Percentiles rank a stretch among this genome's conserved stretches.
phyloP scores from a whole-genome alignment of 2,888 invertebrate species.

The Synergus umbraculus region DNA sequence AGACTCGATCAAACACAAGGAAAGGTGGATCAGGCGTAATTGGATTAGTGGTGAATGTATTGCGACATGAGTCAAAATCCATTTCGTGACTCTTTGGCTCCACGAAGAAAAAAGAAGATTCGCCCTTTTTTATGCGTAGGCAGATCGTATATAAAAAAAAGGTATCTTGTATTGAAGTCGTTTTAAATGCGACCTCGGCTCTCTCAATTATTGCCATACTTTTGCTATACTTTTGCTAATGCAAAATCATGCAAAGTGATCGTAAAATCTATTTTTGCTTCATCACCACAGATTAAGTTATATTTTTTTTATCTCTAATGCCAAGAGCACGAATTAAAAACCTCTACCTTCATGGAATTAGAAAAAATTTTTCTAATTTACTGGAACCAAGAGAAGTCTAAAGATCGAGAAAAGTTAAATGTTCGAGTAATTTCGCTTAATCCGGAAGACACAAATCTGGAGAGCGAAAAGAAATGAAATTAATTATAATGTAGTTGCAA shows the following conservation, averaged over 20 bases:
- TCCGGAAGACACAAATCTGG: background rate
- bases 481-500: background rate
- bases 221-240: background rate
- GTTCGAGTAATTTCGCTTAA: too few relatives aligned
- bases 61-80: conserved; percentile 10
- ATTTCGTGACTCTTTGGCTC: background rate
- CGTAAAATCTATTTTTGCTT: conserved; percentile 4
- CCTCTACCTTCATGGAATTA: too few relatives aligned
- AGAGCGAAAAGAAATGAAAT: background rate
- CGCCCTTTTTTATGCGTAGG: conserved; percentile 18
- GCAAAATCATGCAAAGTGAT: background rate
- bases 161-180: conserved; percentile 5
- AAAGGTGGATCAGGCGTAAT: conserved; percentile 28
- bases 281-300: background rate
- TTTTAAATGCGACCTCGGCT: conserved; percentile 5
- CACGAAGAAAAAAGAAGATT: background rate
- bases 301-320: background rate
- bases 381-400: too few relatives aligned
- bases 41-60: conserved; percentile 27
- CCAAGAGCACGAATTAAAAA: background rate
- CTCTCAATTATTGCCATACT: background rate
- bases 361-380: too few relatives aligned
- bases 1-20: conserved; percentile 18
- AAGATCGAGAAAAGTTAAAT: too few relatives aligned
- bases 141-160: background rate